These are phyloP conservation scores for Aleiodes leptofemur DNA, from an alignment of 2,888 invertebrate genomes.

Conservation along the genomic window DNA sequence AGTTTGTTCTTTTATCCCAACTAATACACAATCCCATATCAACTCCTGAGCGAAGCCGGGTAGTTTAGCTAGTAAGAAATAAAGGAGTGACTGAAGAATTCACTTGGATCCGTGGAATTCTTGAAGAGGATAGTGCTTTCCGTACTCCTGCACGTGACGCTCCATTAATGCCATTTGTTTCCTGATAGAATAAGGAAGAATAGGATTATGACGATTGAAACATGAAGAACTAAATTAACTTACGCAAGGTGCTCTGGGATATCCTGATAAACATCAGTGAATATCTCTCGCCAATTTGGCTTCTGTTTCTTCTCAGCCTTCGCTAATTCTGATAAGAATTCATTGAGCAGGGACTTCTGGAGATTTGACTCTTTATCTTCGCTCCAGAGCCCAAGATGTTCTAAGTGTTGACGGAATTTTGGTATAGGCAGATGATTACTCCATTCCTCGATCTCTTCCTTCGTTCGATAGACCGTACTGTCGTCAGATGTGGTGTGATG, in stretches of 20 bases:
- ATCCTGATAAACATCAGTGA: constrained; percentile 92
- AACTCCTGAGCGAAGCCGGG: too few species aligned
- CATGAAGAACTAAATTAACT: constrained; percentile 14
- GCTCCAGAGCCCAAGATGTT: constrained; percentile 87
- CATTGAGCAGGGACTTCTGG: constrained; percentile 82
- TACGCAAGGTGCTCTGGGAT: constrained; percentile 84
- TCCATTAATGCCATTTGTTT: constrained; percentile 91
- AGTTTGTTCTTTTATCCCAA: too few species aligned
- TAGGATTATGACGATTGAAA: not conserved
- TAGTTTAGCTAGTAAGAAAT: too few species aligned
- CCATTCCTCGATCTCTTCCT: constrained; percentile 91
- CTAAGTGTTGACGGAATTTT: constrained; percentile 88
- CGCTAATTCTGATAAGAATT: constrained; percentile 86
- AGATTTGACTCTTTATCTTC: constrained; percentile 84
- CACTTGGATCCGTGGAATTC: constrained; percentile 62
- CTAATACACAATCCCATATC: too few species aligned
- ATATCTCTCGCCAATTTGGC: constrained; percentile 92
- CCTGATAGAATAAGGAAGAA: constrained; percentile 76
- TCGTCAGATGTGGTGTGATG: constrained; percentile 99
- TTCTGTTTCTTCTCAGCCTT: constrained; percentile 90
- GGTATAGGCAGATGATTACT: constrained; percentile 89
- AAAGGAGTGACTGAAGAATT: constrained; percentile 16
- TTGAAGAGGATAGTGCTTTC: constrained; percentile 90
- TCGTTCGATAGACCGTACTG: constrained; percentile 93
- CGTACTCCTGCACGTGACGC: constrained; percentile 87